Evolutionary conservation across 2,113 vertebrate species (phyloP), one percentile per base, ranked within the genome.

Genomic region (Perccottus glenii): DNA sequence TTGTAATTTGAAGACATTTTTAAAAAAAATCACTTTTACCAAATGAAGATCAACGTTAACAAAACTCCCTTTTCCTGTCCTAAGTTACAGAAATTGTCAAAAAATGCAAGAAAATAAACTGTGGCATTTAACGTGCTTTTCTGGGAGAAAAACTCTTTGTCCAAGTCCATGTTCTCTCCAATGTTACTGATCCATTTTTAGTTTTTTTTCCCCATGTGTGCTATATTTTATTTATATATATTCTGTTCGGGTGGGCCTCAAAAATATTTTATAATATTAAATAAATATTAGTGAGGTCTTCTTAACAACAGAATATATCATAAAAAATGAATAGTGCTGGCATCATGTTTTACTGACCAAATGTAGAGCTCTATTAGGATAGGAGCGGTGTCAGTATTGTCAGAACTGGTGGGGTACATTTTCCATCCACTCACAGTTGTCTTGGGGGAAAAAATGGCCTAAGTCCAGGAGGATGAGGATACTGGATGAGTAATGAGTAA

Each of bases 81-180:
- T 55, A n/a, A 70, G 70, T 70, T 86, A 78, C 33, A 73, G 83
- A 75, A 77, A 83, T 78, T 62, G 71, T 83, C 63, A 77, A 78
- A 49, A 80, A 69, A 80, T n/a, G 55, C 78, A 78, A 80, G 64
- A 88, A 88, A 88, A 87, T 82, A 85, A 79, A 87, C 73, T 83
- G 80, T 80, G 74, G 67, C 63, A 80, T 84, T 75, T 70, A 72
- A 77, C 2, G 9, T 73, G 40, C 61, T 76, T 77, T 57, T 80
- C 32, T 73, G 73, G 70, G 56, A 76, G 66, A 67, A 64, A 77
- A 27, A 64, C 61, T 81, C 83, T 84, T 47, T 48, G n/a, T 55
- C 83, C 64, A 72, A 67, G 63, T 86, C 48, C 67, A 45, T 59
- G 58, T 56, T 57, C 71, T 76, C 67, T 63, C 47, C 50, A 56